These are phyloP conservation scores for Tipula vernalis DNA, from an alignment of 2,888 invertebrate genomes.

Conservation along the genomic window DNA sequence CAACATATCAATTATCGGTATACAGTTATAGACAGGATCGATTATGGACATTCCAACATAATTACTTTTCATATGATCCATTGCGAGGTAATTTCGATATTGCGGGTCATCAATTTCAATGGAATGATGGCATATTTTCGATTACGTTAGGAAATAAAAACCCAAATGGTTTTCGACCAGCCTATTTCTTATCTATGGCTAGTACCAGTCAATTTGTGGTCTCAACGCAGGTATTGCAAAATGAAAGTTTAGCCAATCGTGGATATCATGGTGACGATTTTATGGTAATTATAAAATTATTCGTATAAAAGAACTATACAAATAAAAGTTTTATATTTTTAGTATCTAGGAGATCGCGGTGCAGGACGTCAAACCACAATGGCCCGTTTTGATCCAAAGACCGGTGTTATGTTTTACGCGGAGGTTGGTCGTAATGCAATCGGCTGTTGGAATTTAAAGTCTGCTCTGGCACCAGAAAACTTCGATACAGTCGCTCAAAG, in stretches of 20 bases:
- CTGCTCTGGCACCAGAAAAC: constrained; percentile 26
- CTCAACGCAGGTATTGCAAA: constrained; percentile 46
- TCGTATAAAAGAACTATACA: neutral
- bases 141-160: constrained; percentile 44
- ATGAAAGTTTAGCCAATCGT: constrained; percentile 41
- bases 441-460: constrained; percentile 57
- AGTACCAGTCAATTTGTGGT: constrained; percentile 46
- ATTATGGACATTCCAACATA: constrained; percentile 59
- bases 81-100: constrained; percentile 50
- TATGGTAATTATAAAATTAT: constrained; percentile 24
- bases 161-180: constrained; percentile 8
- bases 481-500: neutral
- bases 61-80: constrained; percentile 63
- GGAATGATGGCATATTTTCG: constrained; percentile 72
- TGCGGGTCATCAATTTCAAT: constrained; percentile 57
- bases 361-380: constrained; percentile 52
- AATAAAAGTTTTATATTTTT: constrained; percentile 17
- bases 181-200: neutral
- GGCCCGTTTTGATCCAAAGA: constrained; percentile 47
- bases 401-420: constrained; percentile 53
- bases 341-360: constrained; percentile 53
- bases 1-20: constrained; percentile 29
- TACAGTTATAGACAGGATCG: constrained; percentile 44
- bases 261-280: constrained; percentile 44
- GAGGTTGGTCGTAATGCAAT: constrained; percentile 58